Base-by-base conservation (phyloP, 2,113 vertebrate genomes). In the Octodon degus region DNA sequence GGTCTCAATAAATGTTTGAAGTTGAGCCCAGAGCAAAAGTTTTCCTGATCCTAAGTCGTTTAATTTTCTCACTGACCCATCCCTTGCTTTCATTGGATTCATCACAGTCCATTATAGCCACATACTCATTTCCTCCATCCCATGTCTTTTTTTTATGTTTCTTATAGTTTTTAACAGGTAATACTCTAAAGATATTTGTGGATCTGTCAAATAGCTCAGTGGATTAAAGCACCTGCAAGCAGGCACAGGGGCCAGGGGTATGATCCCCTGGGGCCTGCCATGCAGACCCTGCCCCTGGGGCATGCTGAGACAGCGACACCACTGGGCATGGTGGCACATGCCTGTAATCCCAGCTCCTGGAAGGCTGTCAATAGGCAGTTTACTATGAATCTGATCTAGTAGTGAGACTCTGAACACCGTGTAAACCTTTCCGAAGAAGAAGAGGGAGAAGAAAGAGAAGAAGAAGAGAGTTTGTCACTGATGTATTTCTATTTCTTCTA, bases 151-250 rank as follows among this genome's bases (percentile, higher is more conserved):
- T 95, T 94, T 25, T 34, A 58, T 70, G 19, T 70, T 74, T 90
- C 22, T n/a, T 74, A 83, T 88, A n/a, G 87, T 43, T 87, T 86
- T 2, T 86, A 85, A 92, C 50, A 63, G 55, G 60, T 81, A 94
- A 77, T 0, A 0, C 72, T 72, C 19, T 91, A 37, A 85, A 30
- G 55, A 80, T 34, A 25, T 37, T 87, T 19, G 34, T 50, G 50
- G 50, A 12, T 9, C 2, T 0, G 50, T 12, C 50, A 50, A 50
- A 50, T 50, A 50, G 50, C 6, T 50, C 50, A 50, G 50, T 12
- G 50, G 50, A 50, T 50, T 50, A 50, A 50, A 50, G 50, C 11
- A 12, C 50, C 11, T 50, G 50, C 50, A 50, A 11, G 50, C 50
- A 50, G 50, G 50, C 50, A 50, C 50, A 50, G 50, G 50, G 50